Evolutionary conservation across 2,888 invertebrate species (phyloP).

Genomic region (Mesoligia furuncula): DNA sequence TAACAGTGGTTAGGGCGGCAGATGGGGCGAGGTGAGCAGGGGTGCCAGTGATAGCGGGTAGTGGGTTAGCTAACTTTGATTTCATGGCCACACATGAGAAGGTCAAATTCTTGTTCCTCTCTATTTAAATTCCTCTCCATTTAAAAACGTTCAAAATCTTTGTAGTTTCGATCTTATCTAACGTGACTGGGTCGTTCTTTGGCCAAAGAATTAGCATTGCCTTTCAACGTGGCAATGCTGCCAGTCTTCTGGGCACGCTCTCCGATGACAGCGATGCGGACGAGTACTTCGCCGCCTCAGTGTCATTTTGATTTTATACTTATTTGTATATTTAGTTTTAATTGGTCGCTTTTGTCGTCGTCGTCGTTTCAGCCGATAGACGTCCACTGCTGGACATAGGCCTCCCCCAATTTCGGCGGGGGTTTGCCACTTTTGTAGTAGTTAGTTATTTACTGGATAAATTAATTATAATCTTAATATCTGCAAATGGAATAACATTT

Average conservation of each 20-base stretch:
- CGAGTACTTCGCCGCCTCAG: neutral
- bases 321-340: neutral
- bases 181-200: neutral
- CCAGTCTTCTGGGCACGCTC: neutral
- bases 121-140: neutral
- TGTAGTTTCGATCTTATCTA: neutral
- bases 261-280: neutral
- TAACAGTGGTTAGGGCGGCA: slow-evolving; percentile 90
- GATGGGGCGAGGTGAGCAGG: slow-evolving; percentile 82
- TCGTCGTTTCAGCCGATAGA: no score
- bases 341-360: no score
- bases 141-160: neutral
- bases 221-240: neutral
- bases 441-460: neutral
- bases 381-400: no score
- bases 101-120: neutral
- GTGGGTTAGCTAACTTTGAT: slow-evolving; percentile 16
- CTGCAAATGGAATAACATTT: neutral
- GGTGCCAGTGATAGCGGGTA: slow-evolving; percentile 61
- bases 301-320: neutral
- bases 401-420: no score
- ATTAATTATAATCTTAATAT: neutral
- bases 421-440: no score
- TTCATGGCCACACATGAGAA: slow-evolving; percentile 11
- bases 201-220: neutral